Evolutionary conservation across 2,888 invertebrate genomes (phyloP), one percentile per base, ranked within the genome.

Genomic region (Ormia ochracea): DNA sequence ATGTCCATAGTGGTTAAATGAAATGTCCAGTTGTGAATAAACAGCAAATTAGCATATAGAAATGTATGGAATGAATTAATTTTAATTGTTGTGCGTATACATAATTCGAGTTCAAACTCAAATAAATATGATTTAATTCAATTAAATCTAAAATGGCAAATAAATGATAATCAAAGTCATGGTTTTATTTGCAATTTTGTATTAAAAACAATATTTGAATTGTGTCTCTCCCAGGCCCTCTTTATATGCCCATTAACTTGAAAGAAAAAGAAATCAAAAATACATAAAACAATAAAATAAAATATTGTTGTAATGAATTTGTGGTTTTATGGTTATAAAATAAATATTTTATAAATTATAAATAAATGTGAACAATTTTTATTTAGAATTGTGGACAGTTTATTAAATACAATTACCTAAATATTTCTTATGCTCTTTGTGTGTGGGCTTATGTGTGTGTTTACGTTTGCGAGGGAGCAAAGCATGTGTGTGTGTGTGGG

Each of bases 381-480:
- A 66, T 74, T 74, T 66, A 21, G 33, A 59, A 74, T 66, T 66
- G 66, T 61, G 78, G 72, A 78, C 72, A 72, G 61, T 72, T 72
- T 66, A 65, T 66, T 72, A 66, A 66, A 66, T 72, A 66, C 59
- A 78, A 78, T 78, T 72, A 72, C 38, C 66, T 72, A 54, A 58
- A 50, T 36, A 65, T 65, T 36, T 38, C 10, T 14, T 58, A 23
- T 26, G 12, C 10, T 31, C 12, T 70, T 28, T 2, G 12, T 19
- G 14, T 48, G n/a, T 41, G 1, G 52, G 17, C 58, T 58, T 10
- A 10, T 26, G 6, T 12, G 33, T 26, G 1, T 41, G 33, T 65
- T 54, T 23, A n/a, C n/a, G 52, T 41, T 23, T 45, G 10, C 4
- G n/a, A 23, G 12, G n/a, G n/a, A n/a, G n/a, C n/a, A n/a, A n/a